A percentile compares a stretch with the other conserved stretches of the same genome.
phyloP scores from a whole-genome alignment of 2,113 vertebrate genomes.

The Propithecus coquereli region DNA sequence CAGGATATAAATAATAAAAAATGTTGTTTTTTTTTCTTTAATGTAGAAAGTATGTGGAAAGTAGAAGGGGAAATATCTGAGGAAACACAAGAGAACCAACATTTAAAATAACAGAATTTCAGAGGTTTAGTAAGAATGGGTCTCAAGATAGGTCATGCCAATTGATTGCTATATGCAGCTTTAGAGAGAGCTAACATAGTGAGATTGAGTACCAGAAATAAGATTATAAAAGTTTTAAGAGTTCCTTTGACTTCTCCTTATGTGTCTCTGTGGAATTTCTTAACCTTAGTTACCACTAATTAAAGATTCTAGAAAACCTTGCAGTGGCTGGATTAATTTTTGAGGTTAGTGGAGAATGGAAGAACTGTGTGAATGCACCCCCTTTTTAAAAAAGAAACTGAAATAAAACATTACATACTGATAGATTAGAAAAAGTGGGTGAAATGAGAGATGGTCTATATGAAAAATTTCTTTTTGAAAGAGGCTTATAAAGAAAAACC shows the following conservation, averaged over 20 bases:
- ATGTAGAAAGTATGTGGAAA: neutral
- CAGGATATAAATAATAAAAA: neutral
- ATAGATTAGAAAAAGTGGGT: neutral
- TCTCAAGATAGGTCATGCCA: neutral
- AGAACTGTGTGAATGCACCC: rapidly evolving
- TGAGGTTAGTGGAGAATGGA: rapidly evolving
- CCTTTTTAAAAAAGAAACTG: neutral
- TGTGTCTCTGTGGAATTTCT: neutral
- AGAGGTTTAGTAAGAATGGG: neutral
- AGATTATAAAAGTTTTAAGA: neutral
- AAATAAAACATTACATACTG: neutral
- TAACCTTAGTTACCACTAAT: neutral
- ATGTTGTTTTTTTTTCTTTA: neutral
- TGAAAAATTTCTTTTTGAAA: neutral
- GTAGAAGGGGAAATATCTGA: neutral
- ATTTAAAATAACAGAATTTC: neutral
- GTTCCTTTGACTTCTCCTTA: neutral
- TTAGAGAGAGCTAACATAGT: neutral
- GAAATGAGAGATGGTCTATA: neutral
- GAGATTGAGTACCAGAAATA: neutral
- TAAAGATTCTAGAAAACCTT: neutral
- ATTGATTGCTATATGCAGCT: neutral
- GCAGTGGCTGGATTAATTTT: neutral
- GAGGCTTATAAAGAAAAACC: neutral
- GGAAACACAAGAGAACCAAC: neutral